These are phyloP conservation scores for Lymantria monacha DNA, from an alignment of 2,888 invertebrate species.

Conservation along the genomic window DNA sequence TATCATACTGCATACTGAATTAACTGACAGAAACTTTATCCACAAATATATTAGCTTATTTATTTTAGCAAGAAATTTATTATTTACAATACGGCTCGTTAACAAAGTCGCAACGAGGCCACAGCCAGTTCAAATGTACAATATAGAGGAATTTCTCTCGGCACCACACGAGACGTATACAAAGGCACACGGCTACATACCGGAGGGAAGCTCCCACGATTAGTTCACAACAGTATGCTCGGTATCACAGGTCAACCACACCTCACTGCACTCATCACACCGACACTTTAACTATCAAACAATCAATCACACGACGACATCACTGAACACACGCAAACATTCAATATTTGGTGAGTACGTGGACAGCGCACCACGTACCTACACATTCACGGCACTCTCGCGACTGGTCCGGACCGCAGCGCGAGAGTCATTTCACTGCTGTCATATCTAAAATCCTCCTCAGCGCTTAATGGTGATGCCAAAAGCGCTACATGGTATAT, in stretches of 20 bases:
- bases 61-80: background rate
- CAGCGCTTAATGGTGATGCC: background rate
- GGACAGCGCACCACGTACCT: conserved; percentile 21
- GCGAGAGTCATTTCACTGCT: conserved; percentile 1
- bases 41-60: background rate
- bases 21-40: conserved; percentile 15
- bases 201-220: conserved; percentile 60
- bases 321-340: conserved; percentile 41
- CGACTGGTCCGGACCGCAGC: conserved; percentile 39
- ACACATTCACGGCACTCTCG: conserved; percentile 37
- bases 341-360: conserved; percentile 14
- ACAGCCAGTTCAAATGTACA: conserved; percentile 15
- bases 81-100: background rate
- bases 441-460: background rate
- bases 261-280: conserved; percentile 44
- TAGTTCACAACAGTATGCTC: conserved; percentile 37
- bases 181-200: conserved; percentile 54
- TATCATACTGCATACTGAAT: background rate
- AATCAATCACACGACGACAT: conserved; percentile 48
- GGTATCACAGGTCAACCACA: conserved; percentile 47
- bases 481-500: background rate
- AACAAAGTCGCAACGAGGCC: conserved; percentile 2
- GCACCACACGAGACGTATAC: conserved; percentile 27
- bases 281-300: conserved; percentile 38
- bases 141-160: conserved; percentile 45